Conservation (phyloP, 2,888 invertebrate genomes). For the Neria commutata region DNA sequence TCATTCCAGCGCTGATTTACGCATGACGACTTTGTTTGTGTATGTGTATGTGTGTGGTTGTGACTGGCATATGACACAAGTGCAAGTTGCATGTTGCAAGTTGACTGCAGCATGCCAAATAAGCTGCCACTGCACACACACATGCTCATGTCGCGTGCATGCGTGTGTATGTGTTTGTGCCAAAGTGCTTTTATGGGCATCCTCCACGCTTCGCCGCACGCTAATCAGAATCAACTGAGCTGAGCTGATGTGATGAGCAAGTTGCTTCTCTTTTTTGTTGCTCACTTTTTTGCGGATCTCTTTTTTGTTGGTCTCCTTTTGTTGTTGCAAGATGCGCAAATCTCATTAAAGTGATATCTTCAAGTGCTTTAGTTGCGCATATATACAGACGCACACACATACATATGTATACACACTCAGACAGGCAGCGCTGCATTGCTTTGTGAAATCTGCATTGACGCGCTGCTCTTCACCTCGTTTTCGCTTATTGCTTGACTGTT, state of each 20-base stretch:
- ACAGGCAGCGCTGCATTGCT: background rate
- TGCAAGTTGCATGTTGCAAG: conserved; percentile 21
- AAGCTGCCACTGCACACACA: background rate
- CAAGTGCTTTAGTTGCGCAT: conserved; percentile 44
- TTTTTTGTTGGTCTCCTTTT: conserved; percentile 25
- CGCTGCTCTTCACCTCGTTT: too few relatives aligned
- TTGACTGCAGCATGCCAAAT: background rate
- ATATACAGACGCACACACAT: background rate
- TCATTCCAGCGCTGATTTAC: conserved; percentile 1
- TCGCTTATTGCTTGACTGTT: too few relatives aligned
- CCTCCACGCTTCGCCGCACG: conserved; percentile 55
- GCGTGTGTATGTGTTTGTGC: background rate
- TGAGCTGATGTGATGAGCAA: conserved; percentile 48
- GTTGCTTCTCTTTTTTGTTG: conserved; percentile 35
- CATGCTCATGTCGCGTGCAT: background rate
- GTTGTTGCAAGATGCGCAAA: conserved; percentile 47
- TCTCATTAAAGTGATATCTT: conserved; percentile 59
- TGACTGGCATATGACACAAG: conserved; percentile 35
- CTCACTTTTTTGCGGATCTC: conserved; percentile 34
- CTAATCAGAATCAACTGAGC: conserved; percentile 59
- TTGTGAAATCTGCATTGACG: too few relatives aligned
- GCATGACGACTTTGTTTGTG: too few relatives aligned
- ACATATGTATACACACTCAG: background rate
- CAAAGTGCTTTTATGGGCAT: background rate
- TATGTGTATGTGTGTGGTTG: too few relatives aligned